A percentile compares a stretch with the other conserved stretches of the same genome.
phyloP scores from a whole-genome alignment of 2,113 vertebrate genomes.

The Indri indri region DNA sequence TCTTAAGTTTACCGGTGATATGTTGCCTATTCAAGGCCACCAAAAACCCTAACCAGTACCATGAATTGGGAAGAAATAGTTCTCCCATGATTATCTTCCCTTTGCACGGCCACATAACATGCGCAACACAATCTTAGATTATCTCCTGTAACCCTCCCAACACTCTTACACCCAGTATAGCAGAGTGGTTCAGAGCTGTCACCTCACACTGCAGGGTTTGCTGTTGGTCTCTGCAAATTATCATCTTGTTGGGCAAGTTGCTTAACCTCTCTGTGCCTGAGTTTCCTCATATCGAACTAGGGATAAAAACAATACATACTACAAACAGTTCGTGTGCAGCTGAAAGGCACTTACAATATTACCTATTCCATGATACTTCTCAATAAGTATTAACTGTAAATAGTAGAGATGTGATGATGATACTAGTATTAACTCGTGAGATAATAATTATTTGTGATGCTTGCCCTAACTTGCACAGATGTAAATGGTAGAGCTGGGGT shows the following conservation, averaged over 20 bases:
- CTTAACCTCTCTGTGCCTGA: background rate
- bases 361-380: background rate
- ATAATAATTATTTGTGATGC: background rate
- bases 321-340: background rate
- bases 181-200: background rate
- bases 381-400: background rate
- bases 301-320: background rate
- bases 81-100: background rate
- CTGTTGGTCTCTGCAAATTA: background rate
- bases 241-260: background rate
- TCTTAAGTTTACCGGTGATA: background rate
- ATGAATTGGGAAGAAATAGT: background rate
- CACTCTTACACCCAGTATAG: background rate
- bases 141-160: background rate
- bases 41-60: background rate
- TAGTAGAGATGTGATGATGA: background rate
- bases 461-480: background rate
- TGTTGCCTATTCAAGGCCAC: background rate
- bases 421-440: background rate
- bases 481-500: background rate
- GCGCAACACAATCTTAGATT: background rate
- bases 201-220: background rate
- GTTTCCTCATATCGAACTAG: background rate
- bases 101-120: background rate
- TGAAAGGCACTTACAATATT: background rate